These are phyloP conservation scores for Potorous gilbertii DNA, from an alignment of 2,797 vertebrate genomes.

Conservation along the genomic window DNA sequence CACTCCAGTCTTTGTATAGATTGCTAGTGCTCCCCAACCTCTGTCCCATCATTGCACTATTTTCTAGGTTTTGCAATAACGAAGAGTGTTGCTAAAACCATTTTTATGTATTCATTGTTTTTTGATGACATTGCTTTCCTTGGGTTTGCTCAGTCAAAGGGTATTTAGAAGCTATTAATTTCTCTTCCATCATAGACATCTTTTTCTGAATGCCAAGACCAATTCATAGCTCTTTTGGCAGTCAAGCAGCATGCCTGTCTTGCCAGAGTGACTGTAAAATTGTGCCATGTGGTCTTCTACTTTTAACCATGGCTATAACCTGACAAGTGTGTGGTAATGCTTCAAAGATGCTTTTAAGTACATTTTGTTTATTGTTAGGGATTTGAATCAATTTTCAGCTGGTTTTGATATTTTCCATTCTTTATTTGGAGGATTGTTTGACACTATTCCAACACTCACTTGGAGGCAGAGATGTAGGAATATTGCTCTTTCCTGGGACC, in stretches of 20 bases:
- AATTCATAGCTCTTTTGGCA: background rate
- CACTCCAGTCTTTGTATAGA: background rate
- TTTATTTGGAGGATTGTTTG: background rate
- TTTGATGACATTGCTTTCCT: background rate
- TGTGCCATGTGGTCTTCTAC: background rate
- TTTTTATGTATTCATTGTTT: background rate
- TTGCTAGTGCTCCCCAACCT: background rate
- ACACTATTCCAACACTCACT: background rate
- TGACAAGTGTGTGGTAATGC: background rate
- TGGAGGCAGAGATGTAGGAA: background rate
- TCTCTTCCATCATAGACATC: background rate
- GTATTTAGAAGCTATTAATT: background rate
- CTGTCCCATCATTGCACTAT: background rate
- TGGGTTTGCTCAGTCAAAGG: background rate
- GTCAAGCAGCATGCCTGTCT: background rate
- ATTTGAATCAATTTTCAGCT: background rate
- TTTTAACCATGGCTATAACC: background rate
- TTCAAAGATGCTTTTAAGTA: background rate
- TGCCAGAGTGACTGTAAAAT: background rate
- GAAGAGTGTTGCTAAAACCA: background rate
- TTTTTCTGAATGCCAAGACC: background rate
- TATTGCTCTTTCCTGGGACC: background rate
- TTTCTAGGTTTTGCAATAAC: background rate
- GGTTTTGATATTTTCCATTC: background rate
- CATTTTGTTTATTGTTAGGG: background rate